Conservation (phyloP, 2,797 vertebrate genomes). For the Falco biarmicus region DNA sequence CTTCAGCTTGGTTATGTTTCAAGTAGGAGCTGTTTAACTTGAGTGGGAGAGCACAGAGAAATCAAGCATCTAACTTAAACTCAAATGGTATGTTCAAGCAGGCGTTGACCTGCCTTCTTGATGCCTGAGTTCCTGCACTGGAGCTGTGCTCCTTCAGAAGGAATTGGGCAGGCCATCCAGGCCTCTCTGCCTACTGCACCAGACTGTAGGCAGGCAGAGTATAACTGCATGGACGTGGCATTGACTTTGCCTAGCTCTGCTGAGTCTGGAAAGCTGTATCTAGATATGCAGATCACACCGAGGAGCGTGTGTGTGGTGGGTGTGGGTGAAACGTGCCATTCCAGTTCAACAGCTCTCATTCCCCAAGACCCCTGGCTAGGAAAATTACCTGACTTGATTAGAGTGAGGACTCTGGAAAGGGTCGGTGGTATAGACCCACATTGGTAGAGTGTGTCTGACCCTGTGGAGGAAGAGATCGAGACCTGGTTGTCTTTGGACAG, state of each 20-base stretch:
- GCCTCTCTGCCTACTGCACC: not conserved
- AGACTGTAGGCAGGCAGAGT: not conserved
- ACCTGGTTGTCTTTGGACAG: not conserved
- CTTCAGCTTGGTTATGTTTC: not conserved
- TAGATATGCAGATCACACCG: not conserved
- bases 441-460: not conserved
- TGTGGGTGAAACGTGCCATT: slow-evolving; percentile 2
- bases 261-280: not conserved
- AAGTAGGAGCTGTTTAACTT: not conserved
- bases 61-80: not conserved
- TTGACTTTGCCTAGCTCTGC: not conserved
- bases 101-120: not conserved
- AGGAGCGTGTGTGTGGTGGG: not conserved
- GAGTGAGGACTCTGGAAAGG: not conserved
- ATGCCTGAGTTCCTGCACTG: not conserved
- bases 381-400: not conserved
- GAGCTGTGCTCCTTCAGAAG: not conserved
- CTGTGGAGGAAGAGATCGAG: not conserved
- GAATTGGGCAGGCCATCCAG: not conserved
- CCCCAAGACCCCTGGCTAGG: slow-evolving; percentile 48
- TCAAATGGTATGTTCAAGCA: not conserved
- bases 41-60: not conserved
- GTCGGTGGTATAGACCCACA: rapidly evolving
- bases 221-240: rapidly evolving
- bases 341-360: slow-evolving; percentile 43